Conservation (phyloP, 2,113 vertebrate species). For the Bostrychus sinensis region DNA sequence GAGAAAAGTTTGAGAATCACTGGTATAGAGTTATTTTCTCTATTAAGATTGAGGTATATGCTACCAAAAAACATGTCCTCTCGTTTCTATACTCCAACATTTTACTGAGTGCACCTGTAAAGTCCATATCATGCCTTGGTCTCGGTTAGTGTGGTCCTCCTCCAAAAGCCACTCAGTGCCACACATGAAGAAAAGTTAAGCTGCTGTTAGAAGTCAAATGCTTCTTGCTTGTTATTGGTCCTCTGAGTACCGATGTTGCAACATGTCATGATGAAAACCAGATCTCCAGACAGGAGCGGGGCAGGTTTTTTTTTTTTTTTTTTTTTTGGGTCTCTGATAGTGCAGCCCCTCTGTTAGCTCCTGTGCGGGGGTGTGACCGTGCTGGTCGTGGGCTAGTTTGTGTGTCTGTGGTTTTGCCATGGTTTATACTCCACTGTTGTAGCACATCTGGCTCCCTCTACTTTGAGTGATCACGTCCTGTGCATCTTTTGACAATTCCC, state of each 20-base stretch:
- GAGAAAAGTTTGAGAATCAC: neutral
- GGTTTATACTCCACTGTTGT: conserved; percentile 44
- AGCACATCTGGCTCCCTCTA: conserved; percentile 71
- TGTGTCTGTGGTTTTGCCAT: conserved; percentile 61
- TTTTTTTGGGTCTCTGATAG: conserved; percentile 40
- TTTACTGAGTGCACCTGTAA: conserved; percentile 24
- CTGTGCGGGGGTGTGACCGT: conserved; percentile 42
- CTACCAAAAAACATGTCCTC: neutral
- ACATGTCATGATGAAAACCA: conserved; percentile 68
- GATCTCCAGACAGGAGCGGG: conserved; percentile 55
- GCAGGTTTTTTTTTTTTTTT: neutral
- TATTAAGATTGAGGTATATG: too few relatives aligned
- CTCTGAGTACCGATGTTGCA: conserved; percentile 57
- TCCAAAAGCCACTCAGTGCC: conserved; percentile 21
- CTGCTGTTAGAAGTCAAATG: conserved; percentile 18
- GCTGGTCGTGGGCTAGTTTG: conserved; percentile 48
- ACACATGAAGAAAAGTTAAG: conserved; percentile 30
- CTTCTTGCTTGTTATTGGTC: conserved; percentile 46
- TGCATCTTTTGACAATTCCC: conserved; percentile 75
- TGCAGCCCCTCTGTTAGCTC: conserved; percentile 50
- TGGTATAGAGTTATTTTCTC: neutral
- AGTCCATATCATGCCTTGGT: neutral
- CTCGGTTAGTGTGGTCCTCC: neutral
- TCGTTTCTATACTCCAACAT: neutral
- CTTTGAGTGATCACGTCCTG: conserved; percentile 74